Percentiles rank a stretch among this genome's conserved stretches.
Conservation (phyloP, 2,797 vertebrate genomes). For the Melanotaenia trifasciata region DNA sequence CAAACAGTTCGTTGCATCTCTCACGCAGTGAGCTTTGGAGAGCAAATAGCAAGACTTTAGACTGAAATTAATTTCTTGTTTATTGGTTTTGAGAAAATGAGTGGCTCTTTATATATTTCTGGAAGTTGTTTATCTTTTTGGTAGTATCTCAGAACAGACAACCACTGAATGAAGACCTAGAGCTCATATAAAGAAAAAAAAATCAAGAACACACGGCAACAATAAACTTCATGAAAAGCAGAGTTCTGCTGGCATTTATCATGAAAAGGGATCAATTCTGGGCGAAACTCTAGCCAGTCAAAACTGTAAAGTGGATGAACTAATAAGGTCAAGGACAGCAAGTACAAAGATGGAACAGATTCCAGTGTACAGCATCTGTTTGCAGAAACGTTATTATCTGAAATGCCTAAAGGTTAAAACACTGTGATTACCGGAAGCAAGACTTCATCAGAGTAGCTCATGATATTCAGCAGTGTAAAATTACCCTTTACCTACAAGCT, state of each 20-base stretch:
- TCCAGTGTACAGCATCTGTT: neutral
- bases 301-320: conserved; percentile 12
- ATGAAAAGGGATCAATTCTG: conserved; percentile 14
- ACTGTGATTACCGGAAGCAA: neutral
- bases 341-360: neutral
- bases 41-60: conserved; percentile 43
- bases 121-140: conserved; percentile 30
- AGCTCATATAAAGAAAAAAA: conserved; percentile 3
- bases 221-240: neutral
- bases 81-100: conserved; percentile 46
- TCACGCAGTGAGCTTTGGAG: conserved; percentile 32
- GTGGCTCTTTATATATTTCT: conserved; percentile 23
- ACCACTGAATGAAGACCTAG: conserved; percentile 3
- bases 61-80: conserved; percentile 57
- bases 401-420: neutral
- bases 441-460: neutral
- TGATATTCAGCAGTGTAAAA: conserved; percentile 1
- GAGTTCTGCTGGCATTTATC: conserved; percentile 16
- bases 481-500: neutral
- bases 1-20: conserved; percentile 47
- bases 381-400: neutral
- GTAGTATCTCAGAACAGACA: conserved; percentile 15
- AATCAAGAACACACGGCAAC: conserved; percentile 10
- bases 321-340: neutral
- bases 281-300: conserved; percentile 2